Conservation (phyloP, 2,113 vertebrate genomes). For the Cichladusa arquata region DNA sequence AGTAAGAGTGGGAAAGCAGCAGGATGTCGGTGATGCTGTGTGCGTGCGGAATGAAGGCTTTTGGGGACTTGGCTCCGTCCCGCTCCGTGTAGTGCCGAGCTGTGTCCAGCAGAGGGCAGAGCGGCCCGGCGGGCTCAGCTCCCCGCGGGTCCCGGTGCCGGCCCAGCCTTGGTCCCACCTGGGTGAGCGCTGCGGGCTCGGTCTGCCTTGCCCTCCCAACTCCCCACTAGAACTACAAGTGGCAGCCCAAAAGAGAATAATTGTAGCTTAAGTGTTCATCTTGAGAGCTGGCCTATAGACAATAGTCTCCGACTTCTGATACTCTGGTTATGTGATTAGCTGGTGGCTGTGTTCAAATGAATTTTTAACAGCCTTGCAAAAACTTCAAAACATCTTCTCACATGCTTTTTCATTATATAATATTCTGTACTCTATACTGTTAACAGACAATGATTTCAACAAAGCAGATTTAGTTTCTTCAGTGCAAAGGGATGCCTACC, state of each 20-base stretch:
- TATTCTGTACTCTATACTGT: neutral
- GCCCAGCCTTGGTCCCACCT: accelerated
- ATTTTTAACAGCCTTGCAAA: neutral
- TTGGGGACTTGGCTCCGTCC: accelerated
- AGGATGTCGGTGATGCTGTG: neutral
- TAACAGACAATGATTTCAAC: slow-evolving; percentile 39
- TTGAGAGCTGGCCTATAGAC: neutral
- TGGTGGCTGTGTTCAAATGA: neutral
- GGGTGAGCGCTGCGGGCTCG: accelerated
- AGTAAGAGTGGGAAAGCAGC: neutral
- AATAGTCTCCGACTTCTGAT: neutral
- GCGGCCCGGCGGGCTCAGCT: neutral
- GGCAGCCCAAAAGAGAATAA: neutral
- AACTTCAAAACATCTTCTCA: neutral
- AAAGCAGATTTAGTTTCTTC: slow-evolving; percentile 45
- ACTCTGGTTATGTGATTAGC: neutral
- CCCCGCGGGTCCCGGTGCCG: neutral
- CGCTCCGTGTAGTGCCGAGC: accelerated
- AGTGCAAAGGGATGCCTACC: slow-evolving; percentile 67
- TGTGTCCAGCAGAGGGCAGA: neutral
- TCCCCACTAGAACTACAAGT: neutral
- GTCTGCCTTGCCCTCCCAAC: accelerated
- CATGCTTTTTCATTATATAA: neutral
- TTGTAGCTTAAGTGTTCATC: neutral
- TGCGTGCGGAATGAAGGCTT: too few relatives aligned